phyloP scores from a whole-genome alignment of 2,797 vertebrate species.

The Lateolabrax maculatus region DNA sequence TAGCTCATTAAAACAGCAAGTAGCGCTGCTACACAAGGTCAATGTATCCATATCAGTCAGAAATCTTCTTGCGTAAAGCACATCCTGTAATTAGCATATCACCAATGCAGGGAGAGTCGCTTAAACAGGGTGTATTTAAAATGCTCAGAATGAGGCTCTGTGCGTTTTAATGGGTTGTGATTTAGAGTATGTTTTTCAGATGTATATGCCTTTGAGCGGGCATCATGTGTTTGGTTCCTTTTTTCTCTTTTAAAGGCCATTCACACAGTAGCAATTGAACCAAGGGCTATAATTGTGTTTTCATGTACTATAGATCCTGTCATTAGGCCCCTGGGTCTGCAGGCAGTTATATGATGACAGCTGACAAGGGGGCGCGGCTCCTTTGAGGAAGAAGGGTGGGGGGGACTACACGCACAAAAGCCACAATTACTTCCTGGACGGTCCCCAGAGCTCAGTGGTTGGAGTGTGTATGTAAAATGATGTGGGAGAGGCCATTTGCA shows the following conservation, averaged over 20 bases:
- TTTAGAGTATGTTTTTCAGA: slow-evolving; percentile 68
- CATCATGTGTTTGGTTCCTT: slow-evolving; percentile 64
- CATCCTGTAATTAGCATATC: slow-evolving; percentile 37
- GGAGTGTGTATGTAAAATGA: slow-evolving; percentile 83
- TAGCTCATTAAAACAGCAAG: slow-evolving; percentile 70
- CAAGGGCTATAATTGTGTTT: slow-evolving; percentile 84
- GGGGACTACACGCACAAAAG: slow-evolving; percentile 75
- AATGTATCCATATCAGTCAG: slow-evolving; percentile 45
- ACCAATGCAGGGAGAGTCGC: neutral
- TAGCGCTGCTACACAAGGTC: slow-evolving; percentile 58
- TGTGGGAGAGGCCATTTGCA: slow-evolving; percentile 82
- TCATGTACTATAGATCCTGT: slow-evolving; percentile 86
- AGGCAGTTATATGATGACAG: slow-evolving; percentile 84
- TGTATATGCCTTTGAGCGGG: slow-evolving; percentile 47
- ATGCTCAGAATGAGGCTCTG: slow-evolving; percentile 8
- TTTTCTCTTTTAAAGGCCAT: slow-evolving; percentile 73
- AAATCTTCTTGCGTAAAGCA: slow-evolving; percentile 31
- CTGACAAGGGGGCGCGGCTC: slow-evolving; percentile 79
- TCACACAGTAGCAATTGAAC: slow-evolving; percentile 81
- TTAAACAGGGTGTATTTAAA: slow-evolving; percentile 40
- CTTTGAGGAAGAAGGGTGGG: slow-evolving; percentile 63
- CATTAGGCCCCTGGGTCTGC: slow-evolving; percentile 80
- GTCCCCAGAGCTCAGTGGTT: slow-evolving; percentile 77
- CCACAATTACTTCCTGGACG: slow-evolving; percentile 81
- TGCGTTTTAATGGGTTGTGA: slow-evolving; percentile 60